Base-by-base conservation (phyloP, 1,140 invertebrate species). In the Drosophila kanapiae region DNA sequence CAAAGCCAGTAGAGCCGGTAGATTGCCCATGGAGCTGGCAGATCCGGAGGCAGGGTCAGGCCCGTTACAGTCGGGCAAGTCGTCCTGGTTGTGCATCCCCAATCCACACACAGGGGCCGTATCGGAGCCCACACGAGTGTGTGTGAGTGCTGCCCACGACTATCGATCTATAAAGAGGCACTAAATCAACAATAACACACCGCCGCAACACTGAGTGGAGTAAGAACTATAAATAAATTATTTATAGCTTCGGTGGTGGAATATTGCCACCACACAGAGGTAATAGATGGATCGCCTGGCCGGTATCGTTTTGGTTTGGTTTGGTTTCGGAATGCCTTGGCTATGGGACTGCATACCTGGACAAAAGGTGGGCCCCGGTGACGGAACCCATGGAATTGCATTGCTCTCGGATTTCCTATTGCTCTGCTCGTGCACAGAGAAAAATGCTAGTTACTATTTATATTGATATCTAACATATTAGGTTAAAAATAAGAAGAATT, bases 191-290 rank as follows among this genome's bases (percentile, higher is more conserved):
- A 88, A 90, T 78, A 87, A 75, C 75, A 80, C 57, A 80, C 57
- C 51, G 78, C 70, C 61, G 58, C 45, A 69, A 48, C 78, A 63
- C 70, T 56, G 60, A 82, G 70, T 82, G 67, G 71, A 78, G 59
- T 78, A 82, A 77, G 65, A 69, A 82, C 78, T 78, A 79, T 91
- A 91, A 91, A 91, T 91, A 91, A 90, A 79, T 88, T 85, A 85
- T 88, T 88, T 88, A 88, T 91, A 81, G 78, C 85, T 90, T 85
- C 81, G 75, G 82, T 88, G 82, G 81, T 82, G 81, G 78, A 87
- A 85, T 85, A 88, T 85, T 88, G 85, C 85, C 85, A 90, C 85
- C 85, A 90, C 78, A 88, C 85, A 88, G 85, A 88, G 84, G 76
- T 78, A 72, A 63, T 78, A 59, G 75, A 65, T 72, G 67, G 69